Conservation (phyloP, 2,113 vertebrate species). For the Gallinago paraguaiae region DNA sequence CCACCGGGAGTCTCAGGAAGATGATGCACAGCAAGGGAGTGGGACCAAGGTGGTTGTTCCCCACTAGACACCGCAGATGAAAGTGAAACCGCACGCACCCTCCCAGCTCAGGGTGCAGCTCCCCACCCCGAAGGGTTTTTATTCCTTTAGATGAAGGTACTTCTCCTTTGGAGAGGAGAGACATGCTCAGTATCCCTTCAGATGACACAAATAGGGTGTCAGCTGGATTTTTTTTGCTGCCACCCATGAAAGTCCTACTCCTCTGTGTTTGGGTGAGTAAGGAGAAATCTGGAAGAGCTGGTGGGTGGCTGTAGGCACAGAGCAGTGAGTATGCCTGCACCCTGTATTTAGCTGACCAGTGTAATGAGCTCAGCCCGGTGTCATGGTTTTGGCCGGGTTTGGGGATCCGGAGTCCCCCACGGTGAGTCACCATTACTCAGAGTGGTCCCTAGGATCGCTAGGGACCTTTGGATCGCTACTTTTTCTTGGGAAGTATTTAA, state of each 20-base stretch:
- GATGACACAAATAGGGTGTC: not conserved
- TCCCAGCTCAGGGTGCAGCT: not conserved
- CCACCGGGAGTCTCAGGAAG: fast-evolving
- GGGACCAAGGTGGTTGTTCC: not conserved
- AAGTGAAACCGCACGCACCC: not conserved
- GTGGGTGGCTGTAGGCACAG: not conserved
- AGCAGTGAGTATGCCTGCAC: not conserved
- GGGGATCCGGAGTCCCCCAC: not conserved
- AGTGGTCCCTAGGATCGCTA: not conserved
- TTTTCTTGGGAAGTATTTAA: not conserved
- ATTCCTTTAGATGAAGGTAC: not conserved
- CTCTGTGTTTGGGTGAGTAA: not conserved
- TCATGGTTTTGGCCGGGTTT: not conserved
- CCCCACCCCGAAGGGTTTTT: not conserved
- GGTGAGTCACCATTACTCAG: not conserved
- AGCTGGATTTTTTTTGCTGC: not conserved
- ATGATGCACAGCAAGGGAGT: not conserved
- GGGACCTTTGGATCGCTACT: not conserved
- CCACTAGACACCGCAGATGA: fast-evolving
- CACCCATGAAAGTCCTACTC: not conserved
- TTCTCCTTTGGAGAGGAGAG: not conserved
- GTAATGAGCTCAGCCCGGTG: not conserved
- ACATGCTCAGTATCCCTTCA: not conserved
- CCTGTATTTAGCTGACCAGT: not conserved
- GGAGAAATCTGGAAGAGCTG: not conserved